Base-by-base conservation (phyloP, 2,888 invertebrate species). In the Cheilosia vulpina region DNA sequence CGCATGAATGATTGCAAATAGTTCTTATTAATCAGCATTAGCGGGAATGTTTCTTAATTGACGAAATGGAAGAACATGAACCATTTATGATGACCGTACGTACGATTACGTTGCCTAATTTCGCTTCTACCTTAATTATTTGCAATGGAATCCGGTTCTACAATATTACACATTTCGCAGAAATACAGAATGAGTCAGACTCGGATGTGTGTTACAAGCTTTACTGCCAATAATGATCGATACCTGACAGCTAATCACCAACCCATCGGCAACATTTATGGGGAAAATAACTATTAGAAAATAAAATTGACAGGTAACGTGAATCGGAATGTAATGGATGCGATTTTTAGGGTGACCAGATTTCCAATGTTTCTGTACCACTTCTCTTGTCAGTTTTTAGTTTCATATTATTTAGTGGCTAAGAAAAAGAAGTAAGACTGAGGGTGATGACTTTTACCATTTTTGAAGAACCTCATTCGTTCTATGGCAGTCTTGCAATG, bases 1-100 rank as follows among this genome's bases (percentile, higher is more conserved):
- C 65, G 55, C 66, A 78, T 65, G 45, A 71, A 45, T 68, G 38
- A 58, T 58, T 41, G 27, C 19, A 73, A 52, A 69, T 60, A 45
- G 47, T 62, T 50, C 24, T 55, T 38, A 4, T 60, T 17, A 53
- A n/a, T 43, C 66, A 41, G 52, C 27, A 41, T n/a, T 6, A 41
- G n/a, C 9, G 38, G 24, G 38, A 38, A 11, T 13, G 19, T 24
- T 15, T 57, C 5, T 57, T 66, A 27, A 15, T 38, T 34, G 19
- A 13, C 13, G 31, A 38, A 19, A 19, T 19, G 17, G 9, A 9
- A 17, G 6, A 47, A 13, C 45, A 13, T 31, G 38, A 38, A 21
- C 34, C 34, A 52, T 65, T 9, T 15, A 50, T 50, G 13, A 19
- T 19, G 19, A 2, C 2, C 3, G 9, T 11, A 47, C 27, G 27